Evolutionary conservation across 2,888 invertebrate species (phyloP).

Genomic region (Phengaris arion): DNA sequence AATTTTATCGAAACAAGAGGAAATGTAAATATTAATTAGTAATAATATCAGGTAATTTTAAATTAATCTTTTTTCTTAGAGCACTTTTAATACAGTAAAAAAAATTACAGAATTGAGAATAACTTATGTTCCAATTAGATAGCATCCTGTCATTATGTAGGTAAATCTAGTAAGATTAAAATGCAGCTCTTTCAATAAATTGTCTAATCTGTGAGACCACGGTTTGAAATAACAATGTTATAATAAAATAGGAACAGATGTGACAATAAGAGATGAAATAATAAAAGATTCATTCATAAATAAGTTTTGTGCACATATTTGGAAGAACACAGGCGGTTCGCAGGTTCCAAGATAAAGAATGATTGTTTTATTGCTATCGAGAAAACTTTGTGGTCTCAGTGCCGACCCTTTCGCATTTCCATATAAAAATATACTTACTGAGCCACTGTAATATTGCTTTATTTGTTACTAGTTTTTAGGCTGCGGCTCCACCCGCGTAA

Average conservation of each 20-base stretch:
- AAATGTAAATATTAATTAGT: background rate
- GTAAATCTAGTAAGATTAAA: no score
- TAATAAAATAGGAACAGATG: background rate
- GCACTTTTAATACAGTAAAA: background rate
- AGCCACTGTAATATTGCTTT: conserved; percentile 2
- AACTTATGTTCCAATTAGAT: no score
- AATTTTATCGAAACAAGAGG: background rate
- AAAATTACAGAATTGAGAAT: no score
- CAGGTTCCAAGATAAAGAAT: conserved; percentile 16
- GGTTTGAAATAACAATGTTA: background rate
- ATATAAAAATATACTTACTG: conserved; percentile 4
- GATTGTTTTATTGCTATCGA: conserved; percentile 14
- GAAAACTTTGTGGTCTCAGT: background rate
- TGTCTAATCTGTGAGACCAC: no score
- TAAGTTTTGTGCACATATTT: conserved; percentile 3
- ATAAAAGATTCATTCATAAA: background rate
- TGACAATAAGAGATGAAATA: background rate
- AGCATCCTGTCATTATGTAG: no score
- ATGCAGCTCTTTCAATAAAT: no score
- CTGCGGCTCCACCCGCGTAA: no score
- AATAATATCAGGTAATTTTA: background rate
- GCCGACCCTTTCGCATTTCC: conserved; percentile 6
- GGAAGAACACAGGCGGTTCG: background rate
- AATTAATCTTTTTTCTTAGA: background rate
- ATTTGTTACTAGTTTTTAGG: background rate